These are phyloP conservation scores for Xiphorhynchus erythropygius DNA, from an alignment of 2,797 vertebrate genomes.

Conservation along the genomic window DNA sequence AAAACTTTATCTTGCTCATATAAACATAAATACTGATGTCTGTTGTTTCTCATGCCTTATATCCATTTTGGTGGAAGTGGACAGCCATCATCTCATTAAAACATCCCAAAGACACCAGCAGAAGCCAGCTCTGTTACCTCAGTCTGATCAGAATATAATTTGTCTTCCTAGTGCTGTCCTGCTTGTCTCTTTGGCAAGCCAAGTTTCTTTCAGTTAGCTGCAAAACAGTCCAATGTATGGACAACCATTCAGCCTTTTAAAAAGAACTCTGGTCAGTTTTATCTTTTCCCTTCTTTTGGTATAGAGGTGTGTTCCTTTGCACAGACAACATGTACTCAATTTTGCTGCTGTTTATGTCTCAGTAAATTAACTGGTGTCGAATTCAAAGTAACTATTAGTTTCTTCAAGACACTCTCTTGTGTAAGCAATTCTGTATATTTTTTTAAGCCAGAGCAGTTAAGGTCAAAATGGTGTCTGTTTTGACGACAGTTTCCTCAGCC, in stretches of 20 bases:
- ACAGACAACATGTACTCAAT: neutral
- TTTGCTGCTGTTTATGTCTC: neutral
- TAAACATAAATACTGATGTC: neutral
- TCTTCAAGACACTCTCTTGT: neutral
- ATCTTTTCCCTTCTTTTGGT: neutral
- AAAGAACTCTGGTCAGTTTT: neutral
- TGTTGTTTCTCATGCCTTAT: neutral
- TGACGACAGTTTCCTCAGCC: neutral
- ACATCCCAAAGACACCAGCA: neutral
- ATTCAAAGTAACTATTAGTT: neutral
- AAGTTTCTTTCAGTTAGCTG: neutral
- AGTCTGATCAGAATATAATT: neutral
- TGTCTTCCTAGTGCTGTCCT: neutral
- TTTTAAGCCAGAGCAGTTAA: neutral
- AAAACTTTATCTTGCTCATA: neutral
- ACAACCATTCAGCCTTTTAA: neutral
- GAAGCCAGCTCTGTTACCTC: neutral
- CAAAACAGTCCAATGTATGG: neutral
- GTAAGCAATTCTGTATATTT: neutral
- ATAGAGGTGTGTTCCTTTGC: neutral
- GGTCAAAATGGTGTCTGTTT: neutral
- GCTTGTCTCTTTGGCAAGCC: neutral
- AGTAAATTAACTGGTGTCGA: neutral
- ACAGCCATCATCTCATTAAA: neutral
- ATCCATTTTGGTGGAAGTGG: neutral